Evolutionary conservation across 2,888 invertebrate species (phyloP).

Genomic region (Temnothorax rugatulus): DNA sequence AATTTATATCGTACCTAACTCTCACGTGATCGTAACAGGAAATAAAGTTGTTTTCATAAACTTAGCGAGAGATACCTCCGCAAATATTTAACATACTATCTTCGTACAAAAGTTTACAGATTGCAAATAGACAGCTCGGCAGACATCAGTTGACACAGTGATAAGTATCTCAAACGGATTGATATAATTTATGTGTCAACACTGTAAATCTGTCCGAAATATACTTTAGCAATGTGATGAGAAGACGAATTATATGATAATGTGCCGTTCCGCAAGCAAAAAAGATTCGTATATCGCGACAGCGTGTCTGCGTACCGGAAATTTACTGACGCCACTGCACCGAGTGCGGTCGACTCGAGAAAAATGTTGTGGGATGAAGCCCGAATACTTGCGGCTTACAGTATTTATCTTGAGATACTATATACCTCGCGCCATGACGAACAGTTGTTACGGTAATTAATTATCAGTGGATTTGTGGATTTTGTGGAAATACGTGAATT

Average conservation of each 20-base stretch:
- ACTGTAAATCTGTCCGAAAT: conserved; percentile 67
- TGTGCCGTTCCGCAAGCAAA: conserved; percentile 34
- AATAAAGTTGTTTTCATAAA: conserved; percentile 26
- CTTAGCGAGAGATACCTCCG: conserved; percentile 7
- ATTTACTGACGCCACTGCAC: conserved; percentile 56
- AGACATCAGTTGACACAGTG: conserved; percentile 22
- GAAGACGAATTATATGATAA: conserved; percentile 63
- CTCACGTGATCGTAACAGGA: background rate
- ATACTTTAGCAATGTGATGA: conserved; percentile 66
- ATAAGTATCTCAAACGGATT: conserved; percentile 56
- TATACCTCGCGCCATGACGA: background rate
- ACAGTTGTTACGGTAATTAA: conserved; percentile 29
- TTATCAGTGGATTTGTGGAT: conserved; percentile 22
- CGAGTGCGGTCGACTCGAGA: conserved; percentile 28
- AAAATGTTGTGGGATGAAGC: conserved; percentile 53
- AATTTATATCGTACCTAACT: conserved; percentile 54
- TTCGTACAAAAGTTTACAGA: background rate
- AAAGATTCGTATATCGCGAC: conserved; percentile 41
- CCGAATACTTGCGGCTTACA: conserved; percentile 33
- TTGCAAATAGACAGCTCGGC: conserved; percentile 46
- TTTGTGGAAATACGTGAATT: conserved; percentile 25
- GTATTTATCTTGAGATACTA: conserved; percentile 26
- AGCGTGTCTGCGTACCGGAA: conserved; percentile 51
- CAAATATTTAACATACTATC: conserved; percentile 39
- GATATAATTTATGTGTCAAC: conserved; percentile 64